Evolutionary conservation across 2,113 vertebrate genomes (phyloP).

Genomic region (Neotoma lepida): DNA sequence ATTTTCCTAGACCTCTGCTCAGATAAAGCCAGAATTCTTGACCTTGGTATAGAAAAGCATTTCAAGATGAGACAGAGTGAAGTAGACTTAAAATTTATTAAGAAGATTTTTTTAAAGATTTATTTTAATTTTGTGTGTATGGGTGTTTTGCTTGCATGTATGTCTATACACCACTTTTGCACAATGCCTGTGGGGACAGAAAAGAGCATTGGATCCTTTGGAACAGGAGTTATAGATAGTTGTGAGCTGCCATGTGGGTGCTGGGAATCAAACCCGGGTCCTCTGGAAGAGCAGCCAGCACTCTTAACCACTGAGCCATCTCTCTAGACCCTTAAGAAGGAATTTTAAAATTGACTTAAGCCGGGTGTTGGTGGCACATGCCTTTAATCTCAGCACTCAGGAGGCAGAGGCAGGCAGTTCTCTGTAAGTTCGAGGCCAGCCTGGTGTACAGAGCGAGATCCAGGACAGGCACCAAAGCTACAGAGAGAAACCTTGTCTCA

Average conservation of each 20-base stretch:
- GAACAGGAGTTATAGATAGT: background rate
- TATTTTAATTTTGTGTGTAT: background rate
- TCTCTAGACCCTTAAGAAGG: background rate
- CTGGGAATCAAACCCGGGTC: background rate
- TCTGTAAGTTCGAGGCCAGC: no score
- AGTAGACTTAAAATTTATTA: background rate
- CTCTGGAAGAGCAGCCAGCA: background rate
- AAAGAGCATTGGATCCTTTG: background rate
- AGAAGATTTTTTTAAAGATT: background rate
- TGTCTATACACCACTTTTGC: background rate
- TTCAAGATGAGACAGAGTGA: background rate
- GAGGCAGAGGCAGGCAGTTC: no score
- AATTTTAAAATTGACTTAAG: background rate
- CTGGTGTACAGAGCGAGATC: no score
- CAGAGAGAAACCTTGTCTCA: no score
- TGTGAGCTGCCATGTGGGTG: background rate
- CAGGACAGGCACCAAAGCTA: no score
- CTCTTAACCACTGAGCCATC: background rate
- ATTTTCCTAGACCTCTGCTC: background rate
- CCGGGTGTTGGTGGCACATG: no score
- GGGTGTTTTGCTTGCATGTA: background rate
- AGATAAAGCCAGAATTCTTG: background rate
- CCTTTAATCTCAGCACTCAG: no score
- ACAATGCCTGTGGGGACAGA: background rate
- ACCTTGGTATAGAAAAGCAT: background rate